phyloP scores from a whole-genome alignment of 2,797 vertebrate species.

The Gymnoscopelus braueri region DNA sequence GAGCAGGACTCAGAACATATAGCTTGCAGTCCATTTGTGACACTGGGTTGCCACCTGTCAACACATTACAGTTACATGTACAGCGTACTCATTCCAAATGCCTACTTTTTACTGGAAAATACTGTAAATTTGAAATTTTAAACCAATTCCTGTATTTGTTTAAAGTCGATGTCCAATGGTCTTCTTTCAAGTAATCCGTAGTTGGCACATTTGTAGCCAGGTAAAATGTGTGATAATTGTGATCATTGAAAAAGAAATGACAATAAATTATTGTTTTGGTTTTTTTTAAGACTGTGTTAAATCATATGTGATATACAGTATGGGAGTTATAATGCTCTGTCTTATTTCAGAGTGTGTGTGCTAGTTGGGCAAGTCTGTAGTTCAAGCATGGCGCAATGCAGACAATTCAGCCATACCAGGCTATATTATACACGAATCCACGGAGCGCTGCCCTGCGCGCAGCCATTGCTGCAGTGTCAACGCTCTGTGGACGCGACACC shows the following conservation, averaged over 20 bases:
- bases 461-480: too few species aligned
- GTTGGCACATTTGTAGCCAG: slow-evolving; percentile 90
- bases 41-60: slow-evolving; percentile 49
- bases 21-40: slow-evolving; percentile 30
- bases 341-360: too few species aligned
- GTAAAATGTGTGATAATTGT: slow-evolving; percentile 92
- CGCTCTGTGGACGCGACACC: too few species aligned
- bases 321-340: too few species aligned
- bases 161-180: slow-evolving; percentile 88
- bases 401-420: too few species aligned
- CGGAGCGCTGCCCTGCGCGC: too few species aligned
- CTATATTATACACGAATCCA: too few species aligned
- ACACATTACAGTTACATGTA: slow-evolving; percentile 73
- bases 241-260: slow-evolving; percentile 84
- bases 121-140: slow-evolving; percentile 88
- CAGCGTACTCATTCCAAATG: slow-evolving; percentile 70
- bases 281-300: too few species aligned
- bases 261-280: slow-evolving; percentile 93
- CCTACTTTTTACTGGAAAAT: slow-evolving; percentile 75
- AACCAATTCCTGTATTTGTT: slow-evolving; percentile 89
- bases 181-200: slow-evolving; percentile 88
- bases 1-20: slow-evolving; percentile 78
- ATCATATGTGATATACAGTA: too few species aligned
- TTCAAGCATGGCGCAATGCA: too few species aligned
- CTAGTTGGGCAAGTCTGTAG: too few species aligned